A percentile compares a stretch with the other conserved stretches of the same genome.
phyloP scores from a whole-genome alignment of 1,140 invertebrate genomes.

The Drosophila parvula region DNA sequence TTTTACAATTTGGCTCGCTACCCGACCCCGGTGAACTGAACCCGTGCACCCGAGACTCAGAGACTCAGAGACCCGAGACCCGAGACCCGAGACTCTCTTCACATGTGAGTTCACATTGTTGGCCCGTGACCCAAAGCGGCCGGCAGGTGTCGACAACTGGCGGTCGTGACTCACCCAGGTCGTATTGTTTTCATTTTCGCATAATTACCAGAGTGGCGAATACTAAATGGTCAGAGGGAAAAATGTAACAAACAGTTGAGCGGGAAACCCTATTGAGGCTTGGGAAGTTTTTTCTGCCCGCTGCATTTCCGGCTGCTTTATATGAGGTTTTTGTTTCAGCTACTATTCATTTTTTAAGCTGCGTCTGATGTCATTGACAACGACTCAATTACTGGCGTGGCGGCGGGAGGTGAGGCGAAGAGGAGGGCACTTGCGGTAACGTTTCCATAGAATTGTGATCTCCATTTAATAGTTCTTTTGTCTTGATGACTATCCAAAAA shows the following conservation, averaged over 20 bases:
- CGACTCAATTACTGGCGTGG: constrained; percentile 46
- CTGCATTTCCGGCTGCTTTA: constrained; percentile 70
- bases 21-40: constrained; percentile 16
- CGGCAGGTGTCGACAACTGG: constrained; percentile 72
- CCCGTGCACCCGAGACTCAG: constrained; percentile 16
- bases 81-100: constrained; percentile 34
- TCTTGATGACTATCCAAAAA: constrained; percentile 70
- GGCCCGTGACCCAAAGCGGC: constrained; percentile 72
- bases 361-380: constrained; percentile 73
- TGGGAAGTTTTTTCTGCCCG: constrained; percentile 49
- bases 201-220: constrained; percentile 70
- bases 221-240: constrained; percentile 50
- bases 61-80: constrained; percentile 10
- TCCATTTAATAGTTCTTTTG: constrained; percentile 72
- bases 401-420: neutral
- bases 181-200: constrained; percentile 75
- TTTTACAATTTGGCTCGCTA: constrained; percentile 52
- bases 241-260: constrained; percentile 75
- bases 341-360: constrained; percentile 19
- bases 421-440: constrained; percentile 19
- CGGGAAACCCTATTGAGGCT: constrained; percentile 62
- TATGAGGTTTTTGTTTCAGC: constrained; percentile 43
- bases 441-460: constrained; percentile 43
- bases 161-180: constrained; percentile 55
- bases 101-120: constrained; percentile 79